Evolutionary conservation across 2,888 invertebrate species (phyloP).

Genomic region (Sphaeridia pumilis): DNA sequence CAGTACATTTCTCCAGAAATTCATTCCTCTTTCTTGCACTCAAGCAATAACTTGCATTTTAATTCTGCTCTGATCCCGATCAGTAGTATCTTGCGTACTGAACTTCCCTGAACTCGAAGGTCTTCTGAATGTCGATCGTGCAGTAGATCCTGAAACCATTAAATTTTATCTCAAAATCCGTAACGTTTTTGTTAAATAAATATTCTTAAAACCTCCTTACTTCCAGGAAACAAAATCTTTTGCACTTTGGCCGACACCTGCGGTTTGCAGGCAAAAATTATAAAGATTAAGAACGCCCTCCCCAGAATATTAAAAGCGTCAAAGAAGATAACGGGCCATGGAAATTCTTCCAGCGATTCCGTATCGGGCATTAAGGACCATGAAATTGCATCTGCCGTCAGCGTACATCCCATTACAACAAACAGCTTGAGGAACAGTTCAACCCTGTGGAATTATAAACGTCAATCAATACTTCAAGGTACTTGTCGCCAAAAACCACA

Average conservation of each 20-base stretch:
- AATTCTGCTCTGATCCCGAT: too few relatives aligned
- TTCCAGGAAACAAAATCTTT: background rate
- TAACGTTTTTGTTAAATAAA: too few relatives aligned
- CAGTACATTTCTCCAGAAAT: too few relatives aligned
- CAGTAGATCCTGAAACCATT: too few relatives aligned
- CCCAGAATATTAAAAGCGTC: constrained; percentile 4
- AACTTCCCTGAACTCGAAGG: too few relatives aligned
- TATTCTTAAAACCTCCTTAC: too few relatives aligned
- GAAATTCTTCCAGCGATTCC: background rate
- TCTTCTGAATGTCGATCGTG: too few relatives aligned
- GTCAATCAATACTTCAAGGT: background rate
- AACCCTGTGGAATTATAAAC: background rate
- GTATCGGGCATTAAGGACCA: constrained; percentile 2
- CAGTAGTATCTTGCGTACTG: too few relatives aligned
- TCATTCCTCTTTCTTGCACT: too few relatives aligned
- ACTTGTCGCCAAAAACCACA: too few relatives aligned
- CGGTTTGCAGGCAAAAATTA: constrained; percentile 12
- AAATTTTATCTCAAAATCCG: too few relatives aligned
- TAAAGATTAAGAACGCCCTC: constrained; percentile 7
- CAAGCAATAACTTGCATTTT: too few relatives aligned
- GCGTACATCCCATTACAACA: constrained; percentile 11
- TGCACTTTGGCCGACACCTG: background rate
- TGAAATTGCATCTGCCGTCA: constrained; percentile 7
- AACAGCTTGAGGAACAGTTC: constrained; percentile 14
- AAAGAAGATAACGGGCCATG: constrained; percentile 1